Conservation (phyloP, 2,113 vertebrate genomes). For the Prunella fulvescens region DNA sequence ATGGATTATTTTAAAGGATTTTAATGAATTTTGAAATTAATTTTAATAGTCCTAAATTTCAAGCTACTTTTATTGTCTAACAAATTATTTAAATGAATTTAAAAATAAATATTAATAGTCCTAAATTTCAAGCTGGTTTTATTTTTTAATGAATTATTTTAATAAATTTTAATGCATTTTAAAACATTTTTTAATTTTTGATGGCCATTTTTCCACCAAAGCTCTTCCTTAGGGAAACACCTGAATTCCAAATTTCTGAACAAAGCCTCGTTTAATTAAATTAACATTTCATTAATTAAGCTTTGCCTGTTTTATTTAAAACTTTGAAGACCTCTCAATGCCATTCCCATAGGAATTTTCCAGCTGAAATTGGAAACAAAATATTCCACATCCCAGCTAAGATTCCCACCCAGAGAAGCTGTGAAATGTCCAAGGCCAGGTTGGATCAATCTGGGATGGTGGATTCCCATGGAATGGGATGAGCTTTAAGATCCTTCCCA, state of each 20-base stretch:
- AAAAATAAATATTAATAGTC: neutral
- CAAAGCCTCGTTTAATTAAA: neutral
- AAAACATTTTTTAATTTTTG: neutral
- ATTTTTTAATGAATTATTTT: neutral
- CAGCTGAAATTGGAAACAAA: neutral
- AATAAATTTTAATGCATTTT: no score
- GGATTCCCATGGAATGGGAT: neutral
- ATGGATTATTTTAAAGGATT: neutral
- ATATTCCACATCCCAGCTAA: neutral
- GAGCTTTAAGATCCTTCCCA: neutral
- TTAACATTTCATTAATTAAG: neutral
- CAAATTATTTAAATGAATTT: neutral
- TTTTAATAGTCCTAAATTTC: neutral
- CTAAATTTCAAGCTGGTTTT: neutral
- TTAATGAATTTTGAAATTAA: neutral
- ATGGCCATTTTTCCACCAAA: neutral
- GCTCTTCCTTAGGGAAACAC: neutral
- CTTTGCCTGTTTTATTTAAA: neutral
- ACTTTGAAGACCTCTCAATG: neutral
- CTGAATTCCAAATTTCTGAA: no score
- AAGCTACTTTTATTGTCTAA: neutral
- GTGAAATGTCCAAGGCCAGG: neutral
- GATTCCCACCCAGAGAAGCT: neutral
- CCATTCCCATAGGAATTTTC: neutral
- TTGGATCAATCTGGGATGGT: fast-evolving